These are phyloP conservation scores for Diploptera punctata DNA, from an alignment of 2,888 invertebrate genomes.

Conservation along the genomic window DNA sequence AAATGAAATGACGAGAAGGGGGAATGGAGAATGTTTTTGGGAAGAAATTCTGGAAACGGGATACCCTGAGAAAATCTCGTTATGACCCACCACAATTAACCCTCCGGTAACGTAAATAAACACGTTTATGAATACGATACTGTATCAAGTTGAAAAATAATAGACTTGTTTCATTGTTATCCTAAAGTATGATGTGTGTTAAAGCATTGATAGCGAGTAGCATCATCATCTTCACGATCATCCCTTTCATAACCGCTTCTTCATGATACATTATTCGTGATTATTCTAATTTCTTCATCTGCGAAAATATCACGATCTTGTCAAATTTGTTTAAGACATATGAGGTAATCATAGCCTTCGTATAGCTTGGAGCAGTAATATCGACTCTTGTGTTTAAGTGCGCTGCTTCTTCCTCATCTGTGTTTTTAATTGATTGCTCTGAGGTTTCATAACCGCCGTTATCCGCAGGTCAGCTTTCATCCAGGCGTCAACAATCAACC, in stretches of 20 bases:
- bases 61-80: no score
- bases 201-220: no score
- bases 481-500: neutral
- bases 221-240: neutral
- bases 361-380: neutral
- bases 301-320: constrained; percentile 23
- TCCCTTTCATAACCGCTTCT: neutral
- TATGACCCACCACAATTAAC: no score
- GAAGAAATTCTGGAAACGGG: no score
- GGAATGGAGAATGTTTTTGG: no score
- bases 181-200: no score
- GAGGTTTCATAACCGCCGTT: neutral
- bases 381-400: neutral
- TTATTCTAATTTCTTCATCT: constrained; percentile 35
- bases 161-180: no score
- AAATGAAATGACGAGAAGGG: no score
- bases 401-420: neutral
- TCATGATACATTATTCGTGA: constrained; percentile 25
- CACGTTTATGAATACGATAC: no score
- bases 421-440: neutral
- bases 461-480: neutral
- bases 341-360: constrained; percentile 19
- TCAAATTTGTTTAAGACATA: constrained; percentile 12
- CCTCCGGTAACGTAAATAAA: no score
- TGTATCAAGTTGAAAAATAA: no score